Conservation (phyloP, 64 coral and sea anemone species). For the Platygyra sinensis region DNA sequence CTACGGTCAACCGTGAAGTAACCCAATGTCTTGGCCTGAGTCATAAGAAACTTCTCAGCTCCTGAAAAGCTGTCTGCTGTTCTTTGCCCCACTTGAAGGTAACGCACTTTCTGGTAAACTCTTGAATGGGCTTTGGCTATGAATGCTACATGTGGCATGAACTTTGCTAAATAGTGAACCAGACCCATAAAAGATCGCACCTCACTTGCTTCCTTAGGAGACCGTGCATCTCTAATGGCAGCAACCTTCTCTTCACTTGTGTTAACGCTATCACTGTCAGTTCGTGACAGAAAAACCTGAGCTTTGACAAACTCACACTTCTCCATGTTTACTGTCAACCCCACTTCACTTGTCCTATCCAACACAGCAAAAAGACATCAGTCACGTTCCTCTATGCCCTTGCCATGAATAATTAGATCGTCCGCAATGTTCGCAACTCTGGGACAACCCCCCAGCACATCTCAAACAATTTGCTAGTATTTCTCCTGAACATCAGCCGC, state of each 20-base stretch:
- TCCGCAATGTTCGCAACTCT: conserved; percentile 31
- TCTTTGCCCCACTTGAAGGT: background rate
- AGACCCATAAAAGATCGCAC: no score
- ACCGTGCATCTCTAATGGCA: no score
- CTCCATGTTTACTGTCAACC: background rate
- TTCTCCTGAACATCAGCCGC: no score
- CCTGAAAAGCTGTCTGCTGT: conserved; percentile 2
- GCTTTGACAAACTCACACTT: no score
- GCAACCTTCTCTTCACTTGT: no score
- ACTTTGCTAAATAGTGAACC: no score
- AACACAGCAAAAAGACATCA: background rate
- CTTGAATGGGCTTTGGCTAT: conserved; percentile 7
- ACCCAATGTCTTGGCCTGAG: background rate
- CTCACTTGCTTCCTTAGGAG: no score
- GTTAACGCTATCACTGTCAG: no score
- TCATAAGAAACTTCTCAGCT: conserved; percentile 5
- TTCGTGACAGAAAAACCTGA: no score
- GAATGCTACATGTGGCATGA: background rate
- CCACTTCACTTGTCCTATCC: background rate
- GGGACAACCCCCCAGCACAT: background rate
- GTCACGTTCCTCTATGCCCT: no score
- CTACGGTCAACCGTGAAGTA: background rate
- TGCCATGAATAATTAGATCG: conserved; percentile 34
- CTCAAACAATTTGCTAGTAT: no score
- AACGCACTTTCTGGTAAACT: background rate